Evolutionary conservation across 1,140 invertebrate species (phyloP).

Genomic region (Ceratoteleas bidentatus): DNA sequence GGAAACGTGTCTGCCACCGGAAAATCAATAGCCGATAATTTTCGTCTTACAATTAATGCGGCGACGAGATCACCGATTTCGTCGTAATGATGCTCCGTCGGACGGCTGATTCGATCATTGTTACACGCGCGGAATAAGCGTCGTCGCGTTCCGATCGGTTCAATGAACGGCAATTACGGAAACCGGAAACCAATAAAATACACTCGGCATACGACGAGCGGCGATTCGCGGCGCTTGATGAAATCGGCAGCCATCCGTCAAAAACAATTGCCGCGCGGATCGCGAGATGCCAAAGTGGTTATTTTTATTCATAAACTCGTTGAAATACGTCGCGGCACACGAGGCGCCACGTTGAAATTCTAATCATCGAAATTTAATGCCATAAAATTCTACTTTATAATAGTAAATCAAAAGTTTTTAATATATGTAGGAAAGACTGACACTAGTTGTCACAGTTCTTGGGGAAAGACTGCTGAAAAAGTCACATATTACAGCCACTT

Average conservation of each 20-base stretch:
- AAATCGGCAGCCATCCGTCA: background rate
- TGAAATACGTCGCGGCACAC: constrained; percentile 30
- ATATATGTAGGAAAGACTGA: constrained; percentile 62
- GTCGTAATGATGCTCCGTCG: too few relatives aligned
- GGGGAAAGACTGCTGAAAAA: constrained; percentile 55
- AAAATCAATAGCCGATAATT: too few relatives aligned
- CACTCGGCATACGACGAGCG: too few relatives aligned
- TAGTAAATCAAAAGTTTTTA: constrained; percentile 66
- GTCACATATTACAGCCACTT: constrained; percentile 63
- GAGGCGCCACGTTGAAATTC: constrained; percentile 51
- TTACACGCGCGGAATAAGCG: too few relatives aligned
- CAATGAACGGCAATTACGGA: too few relatives aligned
- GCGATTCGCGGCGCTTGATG: too few relatives aligned
- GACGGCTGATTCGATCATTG: too few relatives aligned
- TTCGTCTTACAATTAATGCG: too few relatives aligned
- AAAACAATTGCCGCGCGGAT: constrained; percentile 15
- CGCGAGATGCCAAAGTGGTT: constrained; percentile 20
- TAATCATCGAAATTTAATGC: constrained; percentile 65
- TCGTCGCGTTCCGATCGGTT: too few relatives aligned
- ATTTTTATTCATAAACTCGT: constrained; percentile 54
- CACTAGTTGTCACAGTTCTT: constrained; percentile 61
- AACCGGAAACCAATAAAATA: too few relatives aligned
- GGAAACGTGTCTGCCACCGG: too few relatives aligned
- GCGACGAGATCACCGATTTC: too few relatives aligned
- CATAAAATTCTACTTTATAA: constrained; percentile 66